phyloP scores from a whole-genome alignment of 1,140 invertebrate species.

The Caenorhabditis remanei region DNA sequence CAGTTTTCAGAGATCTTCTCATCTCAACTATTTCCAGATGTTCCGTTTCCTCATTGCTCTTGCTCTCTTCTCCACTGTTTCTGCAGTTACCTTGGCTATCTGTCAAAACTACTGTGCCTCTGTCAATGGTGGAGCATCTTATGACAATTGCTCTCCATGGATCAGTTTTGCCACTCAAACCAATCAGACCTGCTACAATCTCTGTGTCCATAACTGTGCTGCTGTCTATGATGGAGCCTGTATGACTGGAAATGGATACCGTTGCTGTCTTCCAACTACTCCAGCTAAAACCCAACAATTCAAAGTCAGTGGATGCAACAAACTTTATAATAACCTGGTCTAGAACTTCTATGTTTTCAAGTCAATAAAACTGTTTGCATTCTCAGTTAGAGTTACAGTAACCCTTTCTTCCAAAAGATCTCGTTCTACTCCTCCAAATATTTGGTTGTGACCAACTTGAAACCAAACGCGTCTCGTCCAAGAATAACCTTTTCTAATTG shows the following conservation, averaged over 20 bases:
- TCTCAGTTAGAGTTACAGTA: too few relatives aligned
- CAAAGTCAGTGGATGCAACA: neutral
- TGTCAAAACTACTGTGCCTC: slow-evolving; percentile 7
- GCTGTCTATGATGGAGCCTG: neutral
- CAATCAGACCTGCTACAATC: neutral
- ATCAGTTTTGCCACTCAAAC: neutral
- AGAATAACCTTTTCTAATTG: too few relatives aligned
- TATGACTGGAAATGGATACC: neutral
- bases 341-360: too few relatives aligned
- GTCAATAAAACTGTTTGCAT: too few relatives aligned
- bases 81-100: neutral
- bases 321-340: neutral
- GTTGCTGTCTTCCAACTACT: neutral
- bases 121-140: neutral
- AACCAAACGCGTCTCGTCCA: too few relatives aligned
- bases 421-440: too few relatives aligned
- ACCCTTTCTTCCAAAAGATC: too few relatives aligned
- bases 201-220: slow-evolving; percentile 1
- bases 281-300: slow-evolving; percentile 6
- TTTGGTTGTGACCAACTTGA: too few relatives aligned
- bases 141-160: neutral
- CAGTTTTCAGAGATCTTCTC: neutral
- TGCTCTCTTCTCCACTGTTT: neutral
- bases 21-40: neutral
- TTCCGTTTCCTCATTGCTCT: neutral